Base-by-base conservation (phyloP, 2,113 vertebrate species). In the Anhinga anhinga region DNA sequence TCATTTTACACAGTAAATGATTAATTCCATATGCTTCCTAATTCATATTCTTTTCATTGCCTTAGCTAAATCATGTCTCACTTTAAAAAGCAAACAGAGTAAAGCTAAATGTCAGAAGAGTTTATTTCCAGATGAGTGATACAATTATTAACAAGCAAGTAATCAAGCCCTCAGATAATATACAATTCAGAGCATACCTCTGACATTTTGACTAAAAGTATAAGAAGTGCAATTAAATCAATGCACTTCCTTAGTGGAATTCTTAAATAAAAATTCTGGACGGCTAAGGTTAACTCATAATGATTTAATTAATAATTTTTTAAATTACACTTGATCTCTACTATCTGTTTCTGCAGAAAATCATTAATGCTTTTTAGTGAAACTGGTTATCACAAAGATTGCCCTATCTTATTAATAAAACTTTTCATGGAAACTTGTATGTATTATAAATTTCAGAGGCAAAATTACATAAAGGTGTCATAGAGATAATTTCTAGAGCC, bases 71-170 rank as follows among this genome's bases (percentile, higher is more conserved):
- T 84, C n/a, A 30, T 1, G 3, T 65, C 78, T 82, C 34, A 45
- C 21, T 94, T 93, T 59, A 49, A 76, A 88, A 94, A 93, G 44
- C 50, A 85, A 87, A 70, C 30, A 79, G 72, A 81, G 16, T 40
- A 58, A 91, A 85, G 71, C 81, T 91, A 87, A 94, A 95, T 94
- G 95, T 85, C 89, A 93, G 77, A 90, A 69, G 47, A 71, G 20
- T 76, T 94, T 91, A 69, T 84, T 97, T 96, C 70, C 84, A 80
- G 82, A 87, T 91, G 87, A 96, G 49, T 85, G 90, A 94, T 86
- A 58, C 56, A 79, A 76, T 93, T 89, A 87, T 93, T 91, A 93
- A 93, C 42, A 79, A 91, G 55, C 86, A 87, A 96, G 72, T 89
- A 95, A 96, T 96, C 81, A 94, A 89, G 74, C 30, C 82, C 56